phyloP scores from a whole-genome alignment of 2,797 vertebrate genomes.

The Acrocephalus scirpaceus region DNA sequence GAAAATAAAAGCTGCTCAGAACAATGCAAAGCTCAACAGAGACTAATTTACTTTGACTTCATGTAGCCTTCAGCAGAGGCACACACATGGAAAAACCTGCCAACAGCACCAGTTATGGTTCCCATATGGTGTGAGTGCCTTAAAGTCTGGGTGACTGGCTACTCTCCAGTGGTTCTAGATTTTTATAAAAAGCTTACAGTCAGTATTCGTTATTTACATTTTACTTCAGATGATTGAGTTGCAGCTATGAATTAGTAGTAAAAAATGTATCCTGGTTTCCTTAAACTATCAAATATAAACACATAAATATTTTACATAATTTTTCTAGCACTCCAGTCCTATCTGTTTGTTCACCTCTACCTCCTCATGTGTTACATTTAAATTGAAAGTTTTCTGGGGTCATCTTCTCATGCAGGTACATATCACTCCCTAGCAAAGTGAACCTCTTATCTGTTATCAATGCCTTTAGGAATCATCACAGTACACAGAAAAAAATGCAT shows the following conservation, averaged over 20 bases:
- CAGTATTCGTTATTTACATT: background rate
- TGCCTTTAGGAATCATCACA: background rate
- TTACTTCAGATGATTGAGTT: background rate
- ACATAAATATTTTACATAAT: background rate
- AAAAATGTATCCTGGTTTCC: background rate
- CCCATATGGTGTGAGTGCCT: background rate
- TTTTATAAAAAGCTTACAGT: background rate
- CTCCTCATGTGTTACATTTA: background rate
- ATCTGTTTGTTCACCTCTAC: background rate
- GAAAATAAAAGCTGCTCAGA: background rate
- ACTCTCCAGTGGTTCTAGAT: background rate
- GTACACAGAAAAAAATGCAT: background rate
- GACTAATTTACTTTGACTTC: background rate
- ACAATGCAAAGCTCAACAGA: slow-evolving; percentile 10
- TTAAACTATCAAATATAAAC: background rate
- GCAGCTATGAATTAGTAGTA: background rate
- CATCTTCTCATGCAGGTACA: background rate
- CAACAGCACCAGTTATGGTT: background rate
- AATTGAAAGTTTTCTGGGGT: background rate
- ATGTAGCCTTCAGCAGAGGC: background rate
- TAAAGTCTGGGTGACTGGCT: background rate
- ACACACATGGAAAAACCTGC: background rate
- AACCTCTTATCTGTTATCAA: background rate
- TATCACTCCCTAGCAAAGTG: background rate
- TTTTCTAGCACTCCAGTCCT: background rate